phyloP scores from a whole-genome alignment of 1,140 invertebrate species.

The Cepaea nemoralis region DNA sequence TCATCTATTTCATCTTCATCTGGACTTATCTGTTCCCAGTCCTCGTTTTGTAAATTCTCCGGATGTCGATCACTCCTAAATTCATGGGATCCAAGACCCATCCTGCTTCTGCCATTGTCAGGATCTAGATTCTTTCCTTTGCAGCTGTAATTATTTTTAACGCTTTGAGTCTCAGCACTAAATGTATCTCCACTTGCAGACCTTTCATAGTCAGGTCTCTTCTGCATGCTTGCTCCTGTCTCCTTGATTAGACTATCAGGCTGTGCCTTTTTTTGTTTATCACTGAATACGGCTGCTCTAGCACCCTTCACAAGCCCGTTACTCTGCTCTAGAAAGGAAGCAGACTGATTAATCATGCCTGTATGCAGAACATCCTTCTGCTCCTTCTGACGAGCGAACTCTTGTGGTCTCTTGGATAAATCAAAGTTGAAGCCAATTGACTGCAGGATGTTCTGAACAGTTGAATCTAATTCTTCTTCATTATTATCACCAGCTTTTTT shows the following conservation, averaged over 20 bases:
- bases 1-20: background rate
- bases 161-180: background rate
- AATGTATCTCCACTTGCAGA: background rate
- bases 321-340: slow-evolving; percentile 62
- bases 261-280: background rate
- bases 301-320: slow-evolving; percentile 45
- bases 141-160: background rate
- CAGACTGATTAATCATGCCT: slow-evolving; percentile 59
- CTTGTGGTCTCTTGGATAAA: slow-evolving; percentile 70
- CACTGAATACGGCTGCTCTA: background rate
- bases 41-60: background rate
- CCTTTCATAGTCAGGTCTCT: slow-evolving; percentile 18
- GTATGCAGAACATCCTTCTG: slow-evolving; percentile 49
- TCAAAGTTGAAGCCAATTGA: slow-evolving; percentile 72
- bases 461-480: slow-evolving; percentile 60
- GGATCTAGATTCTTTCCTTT: background rate
- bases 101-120: too few species aligned
- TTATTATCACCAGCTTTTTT: slow-evolving; percentile 36
- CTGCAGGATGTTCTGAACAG: slow-evolving; percentile 70
- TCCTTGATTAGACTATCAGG: slow-evolving; percentile 17
- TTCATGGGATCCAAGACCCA: background rate
- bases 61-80: background rate
- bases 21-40: slow-evolving; percentile 19
- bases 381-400: slow-evolving; percentile 59
- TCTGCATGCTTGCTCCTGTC: slow-evolving; percentile 6